A percentile compares a stretch with the other conserved stretches of the same genome.
phyloP scores from a whole-genome alignment of 30 jellyfish, hydroid and myxozoan species.

The Aurelia aurita complex sp. Pacific region DNA sequence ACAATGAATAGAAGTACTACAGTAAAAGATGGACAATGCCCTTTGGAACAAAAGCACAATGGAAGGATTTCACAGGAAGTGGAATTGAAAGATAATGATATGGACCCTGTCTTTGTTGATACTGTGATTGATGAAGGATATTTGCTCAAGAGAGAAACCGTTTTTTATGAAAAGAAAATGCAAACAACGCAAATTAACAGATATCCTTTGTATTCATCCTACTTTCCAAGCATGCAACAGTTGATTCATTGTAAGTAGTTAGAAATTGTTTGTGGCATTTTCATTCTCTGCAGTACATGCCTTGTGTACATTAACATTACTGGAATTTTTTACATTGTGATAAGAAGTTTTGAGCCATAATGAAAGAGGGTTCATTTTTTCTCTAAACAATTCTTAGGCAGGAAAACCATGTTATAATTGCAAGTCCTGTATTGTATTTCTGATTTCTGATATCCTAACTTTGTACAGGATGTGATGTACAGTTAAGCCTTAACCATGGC shows the following conservation, averaged over 20 bases:
- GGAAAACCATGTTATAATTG: too few species aligned
- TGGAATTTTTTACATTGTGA: background rate
- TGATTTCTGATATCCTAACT: too few species aligned
- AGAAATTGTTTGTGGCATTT: background rate
- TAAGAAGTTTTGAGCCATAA: too few species aligned
- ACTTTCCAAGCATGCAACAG: constrained; percentile 11
- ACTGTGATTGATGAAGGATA: constrained; percentile 26
- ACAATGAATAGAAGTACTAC: background rate
- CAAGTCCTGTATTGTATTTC: too few species aligned
- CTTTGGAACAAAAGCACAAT: too few species aligned
- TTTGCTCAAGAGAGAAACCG: constrained; percentile 32
- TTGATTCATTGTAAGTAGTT: constrained; percentile 18
- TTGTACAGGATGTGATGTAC: too few species aligned
- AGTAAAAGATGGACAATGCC: background rate
- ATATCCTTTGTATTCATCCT: background rate
- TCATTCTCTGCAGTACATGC: background rate
- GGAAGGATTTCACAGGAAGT: background rate
- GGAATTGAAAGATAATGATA: background rate
- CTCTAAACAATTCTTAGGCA: too few species aligned
- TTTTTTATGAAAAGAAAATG: constrained; percentile 8
- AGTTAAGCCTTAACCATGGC: too few species aligned
- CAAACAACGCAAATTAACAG: constrained; percentile 5
- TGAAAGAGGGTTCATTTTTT: too few species aligned
- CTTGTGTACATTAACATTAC: background rate
- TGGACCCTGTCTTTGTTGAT: background rate